Evolutionary conservation across 2,888 invertebrate species (phyloP).

Genomic region (Drosophila suboccidentalis): DNA sequence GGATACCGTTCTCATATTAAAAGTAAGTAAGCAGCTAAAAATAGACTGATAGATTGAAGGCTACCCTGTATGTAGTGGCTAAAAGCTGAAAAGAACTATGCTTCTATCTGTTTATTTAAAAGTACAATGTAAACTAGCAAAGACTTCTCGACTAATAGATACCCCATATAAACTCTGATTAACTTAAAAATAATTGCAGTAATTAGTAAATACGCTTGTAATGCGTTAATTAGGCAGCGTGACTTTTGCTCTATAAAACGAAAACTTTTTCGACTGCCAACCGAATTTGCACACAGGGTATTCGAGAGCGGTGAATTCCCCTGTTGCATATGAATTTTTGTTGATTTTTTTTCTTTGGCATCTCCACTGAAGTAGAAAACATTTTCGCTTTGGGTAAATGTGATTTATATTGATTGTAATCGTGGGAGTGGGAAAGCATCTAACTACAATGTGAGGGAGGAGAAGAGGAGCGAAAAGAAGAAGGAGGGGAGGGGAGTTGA

Average conservation of each 20-base stretch:
- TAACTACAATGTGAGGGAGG: slow-evolving; percentile 54
- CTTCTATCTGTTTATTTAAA: too few species aligned
- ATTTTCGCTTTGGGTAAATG: slow-evolving; percentile 83
- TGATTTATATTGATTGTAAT: slow-evolving; percentile 84
- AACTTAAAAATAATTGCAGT: too few species aligned
- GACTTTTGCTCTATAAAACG: not conserved
- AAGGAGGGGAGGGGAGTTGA: not conserved
- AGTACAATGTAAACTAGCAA: too few species aligned
- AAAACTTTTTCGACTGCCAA: not conserved
- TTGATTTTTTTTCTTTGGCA: slow-evolving; percentile 60
- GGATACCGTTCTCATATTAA: too few species aligned
- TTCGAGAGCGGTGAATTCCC: slow-evolving; percentile 65
- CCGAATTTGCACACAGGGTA: slow-evolving; percentile 16
- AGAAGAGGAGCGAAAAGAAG: not conserved
- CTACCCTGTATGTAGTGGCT: not conserved
- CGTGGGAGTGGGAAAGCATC: slow-evolving; percentile 70
- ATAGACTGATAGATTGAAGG: not conserved
- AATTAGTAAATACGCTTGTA: too few species aligned
- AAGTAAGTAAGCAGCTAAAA: not conserved
- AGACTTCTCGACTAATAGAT: too few species aligned
- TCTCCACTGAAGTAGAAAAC: slow-evolving; percentile 78
- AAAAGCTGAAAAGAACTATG: not conserved
- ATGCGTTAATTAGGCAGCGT: too few species aligned
- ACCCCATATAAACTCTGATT: too few species aligned
- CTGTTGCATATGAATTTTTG: slow-evolving; percentile 79